Evolutionary conservation across 2,797 vertebrate genomes (phyloP).

Genomic region (Aulostomus chinensis): DNA sequence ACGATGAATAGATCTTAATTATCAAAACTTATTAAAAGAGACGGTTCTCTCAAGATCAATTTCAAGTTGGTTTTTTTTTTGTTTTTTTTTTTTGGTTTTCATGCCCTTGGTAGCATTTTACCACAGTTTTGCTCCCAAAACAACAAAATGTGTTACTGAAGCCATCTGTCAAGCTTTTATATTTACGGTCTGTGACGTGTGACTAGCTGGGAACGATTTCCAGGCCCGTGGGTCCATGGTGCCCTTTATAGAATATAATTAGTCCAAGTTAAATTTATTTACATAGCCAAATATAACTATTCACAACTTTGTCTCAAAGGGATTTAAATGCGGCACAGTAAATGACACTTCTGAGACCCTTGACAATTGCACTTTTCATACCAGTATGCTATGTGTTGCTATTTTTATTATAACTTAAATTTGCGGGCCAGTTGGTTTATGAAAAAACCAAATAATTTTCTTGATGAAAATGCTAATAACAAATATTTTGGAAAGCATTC

Average conservation of each 20-base stretch:
- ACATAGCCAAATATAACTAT: neutral
- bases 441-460: neutral
- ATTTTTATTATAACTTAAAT: slow-evolving; percentile 1
- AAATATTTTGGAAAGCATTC: neutral
- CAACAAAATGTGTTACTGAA: slow-evolving; percentile 12
- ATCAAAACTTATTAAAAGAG: no score
- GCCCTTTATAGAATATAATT: slow-evolving; percentile 21
- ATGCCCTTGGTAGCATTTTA: slow-evolving; percentile 32
- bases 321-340: neutral
- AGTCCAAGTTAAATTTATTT: neutral
- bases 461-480: neutral
- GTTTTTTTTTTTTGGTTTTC: slow-evolving; percentile 14
- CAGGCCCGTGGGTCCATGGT: slow-evolving; percentile 15
- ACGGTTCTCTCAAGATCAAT: no score
- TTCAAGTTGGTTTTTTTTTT: slow-evolving; percentile 16
- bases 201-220: slow-evolving; percentile 12
- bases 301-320: neutral
- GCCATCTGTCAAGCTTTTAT: slow-evolving; percentile 38
- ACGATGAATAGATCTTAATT: no score
- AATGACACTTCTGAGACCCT: no score
- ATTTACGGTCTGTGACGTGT: slow-evolving; percentile 24
- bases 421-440: neutral
- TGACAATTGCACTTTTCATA: neutral
- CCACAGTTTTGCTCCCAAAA: slow-evolving; percentile 33
- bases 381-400: neutral